Base-by-base conservation (phyloP, 2,797 vertebrate genomes). In the Gallinago solitaria region DNA sequence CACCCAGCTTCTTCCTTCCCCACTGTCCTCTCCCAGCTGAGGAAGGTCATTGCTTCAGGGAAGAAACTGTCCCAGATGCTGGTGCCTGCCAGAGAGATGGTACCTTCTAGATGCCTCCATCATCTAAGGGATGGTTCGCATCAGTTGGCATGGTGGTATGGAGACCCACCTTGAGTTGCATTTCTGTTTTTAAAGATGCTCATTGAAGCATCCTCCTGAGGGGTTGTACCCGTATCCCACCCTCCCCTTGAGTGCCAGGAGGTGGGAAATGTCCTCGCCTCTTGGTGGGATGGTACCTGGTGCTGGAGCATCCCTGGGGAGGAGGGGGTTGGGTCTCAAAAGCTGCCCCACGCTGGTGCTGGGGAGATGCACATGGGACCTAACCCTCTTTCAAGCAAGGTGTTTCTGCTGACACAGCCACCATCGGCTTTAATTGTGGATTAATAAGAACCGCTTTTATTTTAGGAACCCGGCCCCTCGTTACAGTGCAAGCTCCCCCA, bases 371-470 rank as follows among this genome's bases (percentile, higher is more conserved):
- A 4, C 0, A 0, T 20, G 33, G 61, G 80, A 70, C 57, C 68
- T 53, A 53, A 32, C 48, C 68, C 32, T 6, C 39, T 21, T 68
- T 35, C 59, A 41, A 43, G 75, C 70, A 53, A 73, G 61, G 70
- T 56, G 45, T 78, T 90, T 76, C 73, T 86, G 80, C 84, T 82
- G 76, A 53, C 51, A 20, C 60, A 74, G 68, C 47, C 79, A 27
- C 43, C 41, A 16, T 6, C 30, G 59, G 53, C 89, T 88, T 79
- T 69, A 51, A 51, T 53, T 64, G 67, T 16, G 59, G 32, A 11
- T 78, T 87, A 57, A 53, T 61, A 71, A 50, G 56, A 47, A 53
- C 24, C 4, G 23, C 63, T 93, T 92, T 75, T 61, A 65, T 88
- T 87, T 87, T 27, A 45, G 88, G 68, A 53, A 82, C 35, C 53